These are phyloP conservation scores for Calliphora vomitoria DNA, from an alignment of 2,888 invertebrate genomes.

Conservation along the genomic window DNA sequence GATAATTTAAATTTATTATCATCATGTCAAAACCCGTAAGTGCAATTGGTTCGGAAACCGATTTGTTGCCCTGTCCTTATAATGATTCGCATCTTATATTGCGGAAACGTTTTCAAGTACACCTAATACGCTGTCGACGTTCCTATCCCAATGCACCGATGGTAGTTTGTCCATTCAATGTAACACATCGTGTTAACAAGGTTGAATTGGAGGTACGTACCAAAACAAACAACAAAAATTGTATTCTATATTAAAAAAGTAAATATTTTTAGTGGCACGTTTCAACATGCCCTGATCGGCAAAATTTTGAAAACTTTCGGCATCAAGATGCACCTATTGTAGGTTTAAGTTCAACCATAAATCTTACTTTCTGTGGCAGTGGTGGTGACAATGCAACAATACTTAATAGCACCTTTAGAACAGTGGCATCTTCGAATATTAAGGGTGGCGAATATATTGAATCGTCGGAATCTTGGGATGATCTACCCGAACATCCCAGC, in stretches of 20 bases:
- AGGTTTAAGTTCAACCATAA: conserved; percentile 66
- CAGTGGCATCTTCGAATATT: conserved; percentile 1
- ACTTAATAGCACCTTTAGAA: conserved; percentile 16
- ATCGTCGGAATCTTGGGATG: conserved; percentile 76
- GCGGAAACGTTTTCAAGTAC: conserved; percentile 75
- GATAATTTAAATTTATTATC: not conserved
- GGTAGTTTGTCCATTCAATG: conserved; percentile 75
- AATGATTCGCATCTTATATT: conserved; percentile 82
- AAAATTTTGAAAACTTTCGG: conserved; percentile 76
- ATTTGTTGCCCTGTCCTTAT: conserved; percentile 86
- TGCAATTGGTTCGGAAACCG: conserved; percentile 73
- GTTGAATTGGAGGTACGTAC: conserved; percentile 73
- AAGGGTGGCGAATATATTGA: conserved; percentile 70
- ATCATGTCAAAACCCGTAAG: conserved; percentile 62
- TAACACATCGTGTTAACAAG: conserved; percentile 74
- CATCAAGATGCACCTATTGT: conserved; percentile 65
- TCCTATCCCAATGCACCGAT: conserved; percentile 69
- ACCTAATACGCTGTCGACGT: conserved; percentile 75
- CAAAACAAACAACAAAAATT: not conserved
- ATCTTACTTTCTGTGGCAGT: conserved; percentile 53
- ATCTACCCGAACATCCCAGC: conserved; percentile 74
- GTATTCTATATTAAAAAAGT: no score
- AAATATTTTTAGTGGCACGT: conserved; percentile 75
- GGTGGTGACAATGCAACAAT: conserved; percentile 34
- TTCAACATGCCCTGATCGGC: conserved; percentile 73